Conservation (phyloP, 2,888 invertebrate genomes). For the Xylota segnis region DNA sequence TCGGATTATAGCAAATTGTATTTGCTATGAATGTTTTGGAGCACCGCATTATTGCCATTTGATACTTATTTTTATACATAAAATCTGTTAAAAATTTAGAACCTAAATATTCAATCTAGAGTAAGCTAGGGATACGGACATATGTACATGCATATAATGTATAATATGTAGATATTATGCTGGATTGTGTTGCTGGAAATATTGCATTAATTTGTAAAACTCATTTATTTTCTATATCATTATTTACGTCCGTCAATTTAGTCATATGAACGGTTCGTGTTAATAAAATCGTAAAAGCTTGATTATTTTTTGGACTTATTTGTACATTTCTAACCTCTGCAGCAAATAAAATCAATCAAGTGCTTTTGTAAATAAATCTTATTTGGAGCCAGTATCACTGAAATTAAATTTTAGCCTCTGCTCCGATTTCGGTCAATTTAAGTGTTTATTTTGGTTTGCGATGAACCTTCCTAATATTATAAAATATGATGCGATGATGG, state of each 20-base stretch:
- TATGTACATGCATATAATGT: too few species aligned
- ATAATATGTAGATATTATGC: too few species aligned
- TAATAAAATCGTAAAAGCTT: constrained; percentile 15
- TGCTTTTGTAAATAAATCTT: constrained; percentile 33
- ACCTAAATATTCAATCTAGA: too few species aligned
- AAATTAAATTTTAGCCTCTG: background rate
- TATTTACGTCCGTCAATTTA: background rate
- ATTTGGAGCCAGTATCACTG: constrained; percentile 32
- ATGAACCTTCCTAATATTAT: constrained; percentile 36
- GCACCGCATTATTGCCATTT: too few species aligned
- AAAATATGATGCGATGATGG: constrained; percentile 45
- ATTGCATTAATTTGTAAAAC: too few species aligned
- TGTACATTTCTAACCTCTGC: constrained; percentile 2
- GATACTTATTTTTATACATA: too few species aligned
- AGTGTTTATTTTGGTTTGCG: constrained; percentile 18
- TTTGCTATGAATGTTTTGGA: too few species aligned
- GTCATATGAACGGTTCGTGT: background rate
- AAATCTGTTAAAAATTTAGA: too few species aligned
- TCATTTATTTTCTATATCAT: background rate
- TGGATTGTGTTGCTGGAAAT: too few species aligned
- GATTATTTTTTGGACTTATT: constrained; percentile 16
- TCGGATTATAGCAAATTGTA: background rate
- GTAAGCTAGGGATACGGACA: too few species aligned
- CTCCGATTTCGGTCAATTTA: constrained; percentile 24
- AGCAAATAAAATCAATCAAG: constrained; percentile 53